These are phyloP conservation scores for Rhagium mordax DNA, from an alignment of 2,888 invertebrate species.

Conservation along the genomic window DNA sequence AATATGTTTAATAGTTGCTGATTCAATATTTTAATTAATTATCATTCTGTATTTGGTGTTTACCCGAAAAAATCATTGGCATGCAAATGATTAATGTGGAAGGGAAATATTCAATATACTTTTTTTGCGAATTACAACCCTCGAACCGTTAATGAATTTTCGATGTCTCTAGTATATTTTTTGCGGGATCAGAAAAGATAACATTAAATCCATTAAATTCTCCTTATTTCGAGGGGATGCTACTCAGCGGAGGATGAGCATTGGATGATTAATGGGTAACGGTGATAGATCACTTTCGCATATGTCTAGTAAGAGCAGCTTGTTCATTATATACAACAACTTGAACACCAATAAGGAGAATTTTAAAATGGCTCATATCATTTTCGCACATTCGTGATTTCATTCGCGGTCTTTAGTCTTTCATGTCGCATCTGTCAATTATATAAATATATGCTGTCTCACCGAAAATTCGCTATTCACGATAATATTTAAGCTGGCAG, in stretches of 20 bases:
- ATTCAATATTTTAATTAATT: background rate
- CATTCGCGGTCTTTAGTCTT: background rate
- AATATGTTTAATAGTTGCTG: background rate
- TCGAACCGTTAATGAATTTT: constrained; percentile 39
- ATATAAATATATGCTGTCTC: background rate
- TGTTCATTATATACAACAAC: constrained; percentile 60
- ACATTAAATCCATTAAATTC: constrained; percentile 57
- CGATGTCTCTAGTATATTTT: constrained; percentile 34
- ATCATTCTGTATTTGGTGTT: background rate
- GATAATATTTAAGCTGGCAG: too few species aligned
- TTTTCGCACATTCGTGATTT: constrained; percentile 7
- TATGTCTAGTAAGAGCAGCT: constrained; percentile 56
- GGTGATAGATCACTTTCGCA: constrained; percentile 61
- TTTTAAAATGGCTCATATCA: background rate
- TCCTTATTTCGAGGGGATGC: constrained; percentile 53
- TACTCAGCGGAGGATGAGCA: constrained; percentile 49
- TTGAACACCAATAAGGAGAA: constrained; percentile 30
- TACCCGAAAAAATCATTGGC: background rate
- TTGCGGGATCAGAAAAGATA: constrained; percentile 44
- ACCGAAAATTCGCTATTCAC: too few species aligned
- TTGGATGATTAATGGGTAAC: constrained; percentile 59
- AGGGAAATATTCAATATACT: constrained; percentile 21
- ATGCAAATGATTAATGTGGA: constrained; percentile 31
- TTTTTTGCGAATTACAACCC: constrained; percentile 31
- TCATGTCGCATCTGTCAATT: background rate